These are phyloP conservation scores for Chloropsis hardwickii DNA, from an alignment of 2,113 vertebrate species.

Conservation along the genomic window DNA sequence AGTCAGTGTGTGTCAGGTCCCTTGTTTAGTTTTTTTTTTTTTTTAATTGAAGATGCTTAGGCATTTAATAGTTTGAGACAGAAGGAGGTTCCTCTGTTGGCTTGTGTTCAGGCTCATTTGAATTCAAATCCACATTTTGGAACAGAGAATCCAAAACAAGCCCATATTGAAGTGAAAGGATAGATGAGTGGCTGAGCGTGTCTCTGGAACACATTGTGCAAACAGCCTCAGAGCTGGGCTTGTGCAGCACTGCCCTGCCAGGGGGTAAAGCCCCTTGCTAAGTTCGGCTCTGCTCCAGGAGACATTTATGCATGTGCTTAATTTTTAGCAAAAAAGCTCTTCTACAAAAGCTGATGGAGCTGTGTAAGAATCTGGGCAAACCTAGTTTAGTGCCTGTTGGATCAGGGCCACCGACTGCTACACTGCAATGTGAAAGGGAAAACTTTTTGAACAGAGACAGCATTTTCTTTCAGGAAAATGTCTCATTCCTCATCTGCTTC, in stretches of 20 bases:
- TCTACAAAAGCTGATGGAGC: background rate
- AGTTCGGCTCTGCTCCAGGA: constrained; percentile 19
- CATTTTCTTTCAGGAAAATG: background rate
- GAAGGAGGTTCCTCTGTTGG: background rate
- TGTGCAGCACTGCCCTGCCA: background rate
- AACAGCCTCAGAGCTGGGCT: background rate
- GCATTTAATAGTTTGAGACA: constrained; percentile 6
- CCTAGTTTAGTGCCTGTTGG: background rate
- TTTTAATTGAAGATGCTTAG: constrained; percentile 28
- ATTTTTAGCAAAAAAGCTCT: constrained; percentile 8
- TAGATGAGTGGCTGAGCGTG: background rate
- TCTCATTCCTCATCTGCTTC: background rate
- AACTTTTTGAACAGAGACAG: background rate
- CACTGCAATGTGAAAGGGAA: background rate
- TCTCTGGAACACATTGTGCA: constrained; percentile 22
- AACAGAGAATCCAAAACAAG: constrained; percentile 26
- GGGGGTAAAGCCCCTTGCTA: constrained; percentile 24
- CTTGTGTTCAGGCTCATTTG: constrained; percentile 15
- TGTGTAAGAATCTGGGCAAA: background rate
- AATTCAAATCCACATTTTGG: constrained; percentile 50
- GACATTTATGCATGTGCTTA: background rate
- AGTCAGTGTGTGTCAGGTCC: background rate
- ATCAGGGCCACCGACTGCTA: background rate
- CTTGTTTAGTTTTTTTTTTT: background rate
- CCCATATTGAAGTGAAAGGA: background rate